phyloP scores from a whole-genome alignment of 37 sponge, comb jelly and placozoan genomes.

The Bolinopsis microptera region DNA sequence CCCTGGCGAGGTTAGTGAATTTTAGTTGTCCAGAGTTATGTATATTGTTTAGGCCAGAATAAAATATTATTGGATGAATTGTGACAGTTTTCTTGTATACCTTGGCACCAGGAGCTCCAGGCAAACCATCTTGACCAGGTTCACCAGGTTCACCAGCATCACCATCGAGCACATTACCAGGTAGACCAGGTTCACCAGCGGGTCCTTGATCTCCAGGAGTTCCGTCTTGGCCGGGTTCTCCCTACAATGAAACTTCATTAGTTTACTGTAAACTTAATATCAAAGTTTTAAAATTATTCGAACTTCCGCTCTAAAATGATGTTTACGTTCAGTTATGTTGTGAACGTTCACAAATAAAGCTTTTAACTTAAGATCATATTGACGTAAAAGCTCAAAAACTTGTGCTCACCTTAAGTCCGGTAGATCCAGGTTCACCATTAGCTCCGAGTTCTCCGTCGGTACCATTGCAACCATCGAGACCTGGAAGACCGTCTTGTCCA shows the following conservation, averaged over 20 bases:
- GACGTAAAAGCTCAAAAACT: too few species aligned
- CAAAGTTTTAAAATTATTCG: too few species aligned
- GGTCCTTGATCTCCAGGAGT: background rate
- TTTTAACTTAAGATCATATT: too few species aligned
- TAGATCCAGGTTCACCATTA: background rate
- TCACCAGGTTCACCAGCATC: conserved; percentile 15
- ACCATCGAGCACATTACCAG: background rate
- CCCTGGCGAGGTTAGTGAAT: too few species aligned
- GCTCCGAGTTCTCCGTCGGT: conserved; percentile 1
- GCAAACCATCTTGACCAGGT: background rate
- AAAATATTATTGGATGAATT: background rate
- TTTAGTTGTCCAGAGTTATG: too few species aligned
- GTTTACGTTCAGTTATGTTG: too few species aligned
- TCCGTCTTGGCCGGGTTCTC: conserved; percentile 34
- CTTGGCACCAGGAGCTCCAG: conserved; percentile 36
- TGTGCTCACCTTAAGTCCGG: background rate
- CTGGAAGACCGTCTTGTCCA: background rate
- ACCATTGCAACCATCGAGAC: conserved; percentile 13
- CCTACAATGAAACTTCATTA: too few species aligned
- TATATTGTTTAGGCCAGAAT: background rate
- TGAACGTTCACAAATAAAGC: too few species aligned
- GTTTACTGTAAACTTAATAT: too few species aligned
- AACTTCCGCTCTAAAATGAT: too few species aligned
- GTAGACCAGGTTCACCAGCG: conserved; percentile 14
- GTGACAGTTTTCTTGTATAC: too few species aligned